These are phyloP conservation scores for Corvus moneduloides DNA, from an alignment of 2,113 vertebrate species.

Conservation along the genomic window DNA sequence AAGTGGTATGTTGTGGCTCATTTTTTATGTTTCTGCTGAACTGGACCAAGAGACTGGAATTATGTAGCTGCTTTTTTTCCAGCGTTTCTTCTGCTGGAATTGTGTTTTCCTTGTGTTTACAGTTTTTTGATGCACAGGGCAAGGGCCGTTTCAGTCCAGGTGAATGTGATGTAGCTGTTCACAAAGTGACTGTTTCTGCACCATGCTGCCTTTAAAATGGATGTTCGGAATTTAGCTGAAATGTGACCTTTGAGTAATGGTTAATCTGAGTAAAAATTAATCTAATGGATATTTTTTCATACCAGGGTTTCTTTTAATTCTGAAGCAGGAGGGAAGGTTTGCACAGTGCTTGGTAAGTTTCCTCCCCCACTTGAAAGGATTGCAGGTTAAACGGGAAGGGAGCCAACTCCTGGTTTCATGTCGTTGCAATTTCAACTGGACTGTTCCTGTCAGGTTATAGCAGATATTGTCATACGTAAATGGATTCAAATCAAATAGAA, in stretches of 20 bases:
- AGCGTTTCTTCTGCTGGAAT: neutral
- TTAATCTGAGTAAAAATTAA: neutral
- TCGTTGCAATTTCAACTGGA: neutral
- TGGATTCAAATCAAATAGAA: neutral
- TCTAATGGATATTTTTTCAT: neutral
- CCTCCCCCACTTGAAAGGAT: neutral
- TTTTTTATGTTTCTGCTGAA: neutral
- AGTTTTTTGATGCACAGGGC: neutral
- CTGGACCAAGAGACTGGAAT: neutral
- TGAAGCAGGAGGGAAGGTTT: neutral
- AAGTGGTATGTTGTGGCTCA: neutral
- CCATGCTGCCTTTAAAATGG: neutral
- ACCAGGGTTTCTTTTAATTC: neutral
- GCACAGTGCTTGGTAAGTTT: neutral
- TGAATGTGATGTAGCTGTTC: neutral
- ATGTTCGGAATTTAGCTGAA: neutral
- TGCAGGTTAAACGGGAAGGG: neutral
- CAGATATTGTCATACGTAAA: neutral
- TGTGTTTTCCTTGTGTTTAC: neutral
- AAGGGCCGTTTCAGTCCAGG: neutral
- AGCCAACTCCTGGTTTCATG: accelerated
- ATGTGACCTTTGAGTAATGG: neutral
- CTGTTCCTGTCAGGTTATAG: neutral
- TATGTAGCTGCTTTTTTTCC: neutral
- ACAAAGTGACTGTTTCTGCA: neutral